phyloP scores from a whole-genome alignment of 2,113 vertebrate species.

The Mus pahari region DNA sequence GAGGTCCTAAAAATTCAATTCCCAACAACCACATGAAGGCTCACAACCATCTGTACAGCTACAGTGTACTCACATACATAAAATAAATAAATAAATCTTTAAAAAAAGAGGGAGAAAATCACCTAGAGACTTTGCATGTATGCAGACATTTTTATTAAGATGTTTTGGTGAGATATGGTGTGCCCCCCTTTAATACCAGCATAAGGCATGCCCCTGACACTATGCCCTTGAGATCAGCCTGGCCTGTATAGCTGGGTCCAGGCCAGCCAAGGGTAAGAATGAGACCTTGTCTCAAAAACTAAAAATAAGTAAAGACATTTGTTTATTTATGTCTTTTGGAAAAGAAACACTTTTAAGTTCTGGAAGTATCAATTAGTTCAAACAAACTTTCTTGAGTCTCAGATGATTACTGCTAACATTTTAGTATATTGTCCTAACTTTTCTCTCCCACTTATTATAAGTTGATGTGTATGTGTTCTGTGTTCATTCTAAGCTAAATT shows the following conservation, averaged over 20 bases:
- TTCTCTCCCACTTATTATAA: background rate
- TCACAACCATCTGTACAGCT: too few relatives aligned
- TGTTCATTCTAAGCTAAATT: slow-evolving; percentile 6
- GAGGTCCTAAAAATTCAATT: too few relatives aligned
- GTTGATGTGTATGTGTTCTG: background rate
- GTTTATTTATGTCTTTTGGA: slow-evolving; percentile 4
- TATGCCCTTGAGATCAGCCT: background rate
- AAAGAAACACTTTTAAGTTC: slow-evolving; percentile 27
- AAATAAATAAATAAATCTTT: too few relatives aligned
- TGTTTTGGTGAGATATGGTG: background rate
- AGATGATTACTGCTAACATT: slow-evolving; percentile 16
- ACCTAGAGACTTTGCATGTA: background rate
- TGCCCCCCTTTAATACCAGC: background rate
- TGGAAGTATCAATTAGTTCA: slow-evolving; percentile 31
- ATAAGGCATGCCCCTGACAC: background rate
- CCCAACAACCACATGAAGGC: too few relatives aligned
- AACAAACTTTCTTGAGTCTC: slow-evolving; percentile 54
- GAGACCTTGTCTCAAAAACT: background rate
- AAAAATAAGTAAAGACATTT: background rate
- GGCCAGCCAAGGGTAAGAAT: background rate
- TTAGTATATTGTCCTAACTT: background rate
- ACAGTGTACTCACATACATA: too few relatives aligned
- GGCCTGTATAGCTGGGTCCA: background rate
- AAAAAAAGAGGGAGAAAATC: background rate
- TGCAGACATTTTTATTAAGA: slow-evolving; percentile 54